A percentile compares a stretch with the other conserved stretches of the same genome.
These are phyloP conservation scores for Lycopodina hypogea DNA, from an alignment of 37 sponge, comb jelly and placozoan species.

Conservation along the genomic window DNA sequence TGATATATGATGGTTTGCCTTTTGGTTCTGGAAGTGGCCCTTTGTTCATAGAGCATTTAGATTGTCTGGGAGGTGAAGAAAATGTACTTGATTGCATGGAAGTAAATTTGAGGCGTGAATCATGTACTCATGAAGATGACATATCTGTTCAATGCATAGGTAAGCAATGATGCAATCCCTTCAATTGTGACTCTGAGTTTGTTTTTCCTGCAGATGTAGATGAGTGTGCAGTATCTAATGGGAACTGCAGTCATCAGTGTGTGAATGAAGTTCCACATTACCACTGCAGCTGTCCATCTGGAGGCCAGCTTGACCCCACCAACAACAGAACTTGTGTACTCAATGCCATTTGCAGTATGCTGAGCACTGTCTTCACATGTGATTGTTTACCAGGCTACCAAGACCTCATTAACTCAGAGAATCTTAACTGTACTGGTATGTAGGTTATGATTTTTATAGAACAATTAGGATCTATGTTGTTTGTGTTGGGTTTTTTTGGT, in stretches of 20 bases:
- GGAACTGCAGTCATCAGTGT: conserved; percentile 17
- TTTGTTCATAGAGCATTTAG: not conserved
- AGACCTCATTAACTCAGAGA: not conserved
- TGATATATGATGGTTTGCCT: not conserved
- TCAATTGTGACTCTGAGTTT: not conserved
- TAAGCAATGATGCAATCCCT: not conserved
- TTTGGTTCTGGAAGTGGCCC: conserved; percentile 2
- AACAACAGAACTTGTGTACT: not conserved
- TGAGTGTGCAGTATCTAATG: conserved; percentile 29
- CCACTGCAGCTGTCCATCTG: conserved; percentile 34
- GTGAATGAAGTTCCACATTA: conserved; percentile 26
- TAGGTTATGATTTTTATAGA: no score
- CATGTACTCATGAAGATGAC: conserved; percentile 7
- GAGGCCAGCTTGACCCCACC: conserved; percentile 22
- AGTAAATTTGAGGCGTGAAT: not conserved
- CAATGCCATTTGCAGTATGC: conserved; percentile 21
- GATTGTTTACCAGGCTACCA: conserved; percentile 19
- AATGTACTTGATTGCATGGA: not conserved
- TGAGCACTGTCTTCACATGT: conserved; percentile 2
- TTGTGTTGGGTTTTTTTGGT: not conserved
- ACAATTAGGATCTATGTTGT: no score
- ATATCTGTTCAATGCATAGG: conserved; percentile 13
- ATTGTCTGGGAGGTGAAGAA: not conserved
- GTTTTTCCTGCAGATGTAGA: conserved; percentile 13
- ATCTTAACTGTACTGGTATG: conserved; percentile 24